Evolutionary conservation across 2,888 invertebrate species (phyloP), one percentile per base, ranked within the genome.

Genomic region (Sarcophaga variegata): DNA sequence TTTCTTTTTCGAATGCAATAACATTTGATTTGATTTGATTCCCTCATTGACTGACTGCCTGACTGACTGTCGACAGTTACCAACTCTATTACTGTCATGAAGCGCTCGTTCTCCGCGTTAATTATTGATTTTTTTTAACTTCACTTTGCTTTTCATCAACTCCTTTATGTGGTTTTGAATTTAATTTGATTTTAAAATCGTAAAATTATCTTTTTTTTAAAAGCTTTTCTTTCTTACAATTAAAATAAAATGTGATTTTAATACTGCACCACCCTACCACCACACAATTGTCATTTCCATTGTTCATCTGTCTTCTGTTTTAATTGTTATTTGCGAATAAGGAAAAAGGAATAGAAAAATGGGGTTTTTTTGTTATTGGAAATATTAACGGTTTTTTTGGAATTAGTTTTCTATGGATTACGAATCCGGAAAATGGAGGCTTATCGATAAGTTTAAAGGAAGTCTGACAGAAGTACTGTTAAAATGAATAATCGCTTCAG

Each of bases 81-180:
- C 66, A 76, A 75, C 49, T 80, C 22, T 71, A n/a, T n/a, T 75
- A 67, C 76, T 76, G 78, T 80, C 87, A 84, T 79, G 75, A 84
- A 84, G 67, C 79, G 77, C 81, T 81, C 67, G 71, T 76, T 81
- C 81, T 87, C 79, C 63, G 67, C 79, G 81, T 84, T 87, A 87
- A 87, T 87, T 84, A 87, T 79, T 79, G 81, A 83, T 77, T 74
- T 78, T 74, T 78, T 75, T 74, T 64, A 11, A 22, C 54, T 59
- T 17, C 64, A 45, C 45, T 64, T 74, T 66, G 60, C 25, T 62
- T 6, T 14, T 72, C 22, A 67, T 54, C 72, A 22, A 78, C 72
- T 78, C 49, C 27, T 72, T 83, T 12, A 14, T 54, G 3, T 5
- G 54, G 4, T 74, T 78, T 37, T 37, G 2, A 37, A 37, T 37